These are phyloP conservation scores for Cylloceria caligata DNA, from an alignment of 2,888 invertebrate species.

Conservation along the genomic window DNA sequence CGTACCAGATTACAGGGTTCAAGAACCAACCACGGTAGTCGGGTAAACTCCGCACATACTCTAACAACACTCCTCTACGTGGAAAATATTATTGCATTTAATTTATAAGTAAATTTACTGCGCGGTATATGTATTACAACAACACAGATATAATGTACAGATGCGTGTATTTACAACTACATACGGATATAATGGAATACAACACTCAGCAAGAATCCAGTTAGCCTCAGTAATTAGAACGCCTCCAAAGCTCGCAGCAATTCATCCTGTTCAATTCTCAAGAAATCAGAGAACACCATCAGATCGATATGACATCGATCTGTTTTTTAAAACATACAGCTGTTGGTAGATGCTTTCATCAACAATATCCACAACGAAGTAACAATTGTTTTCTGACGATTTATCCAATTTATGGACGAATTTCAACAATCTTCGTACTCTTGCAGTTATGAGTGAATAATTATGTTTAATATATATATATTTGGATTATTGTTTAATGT, in stretches of 20 bases:
- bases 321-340: neutral
- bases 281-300: neutral
- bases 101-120: slow-evolving; percentile 14
- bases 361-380: neutral
- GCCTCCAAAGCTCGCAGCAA: neutral
- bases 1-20: slow-evolving; percentile 25
- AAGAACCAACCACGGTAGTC: slow-evolving; percentile 5
- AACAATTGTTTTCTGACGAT: neutral
- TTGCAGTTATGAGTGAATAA: too few relatives aligned
- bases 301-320: neutral
- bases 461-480: too few relatives aligned
- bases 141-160: neutral
- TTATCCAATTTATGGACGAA: too few relatives aligned
- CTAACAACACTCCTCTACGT: neutral
- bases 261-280: neutral
- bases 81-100: slow-evolving; percentile 21
- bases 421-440: too few relatives aligned
- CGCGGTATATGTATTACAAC: slow-evolving; percentile 1
- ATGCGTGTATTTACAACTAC: neutral
- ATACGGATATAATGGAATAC: slow-evolving; percentile 5
- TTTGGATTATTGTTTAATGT: too few relatives aligned
- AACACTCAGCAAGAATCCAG: neutral
- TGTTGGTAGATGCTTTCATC: neutral
- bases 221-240: neutral
- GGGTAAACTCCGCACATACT: neutral